These are phyloP conservation scores for Etia nguti DNA, from an alignment of 2,113 vertebrate species.

Conservation along the genomic window DNA sequence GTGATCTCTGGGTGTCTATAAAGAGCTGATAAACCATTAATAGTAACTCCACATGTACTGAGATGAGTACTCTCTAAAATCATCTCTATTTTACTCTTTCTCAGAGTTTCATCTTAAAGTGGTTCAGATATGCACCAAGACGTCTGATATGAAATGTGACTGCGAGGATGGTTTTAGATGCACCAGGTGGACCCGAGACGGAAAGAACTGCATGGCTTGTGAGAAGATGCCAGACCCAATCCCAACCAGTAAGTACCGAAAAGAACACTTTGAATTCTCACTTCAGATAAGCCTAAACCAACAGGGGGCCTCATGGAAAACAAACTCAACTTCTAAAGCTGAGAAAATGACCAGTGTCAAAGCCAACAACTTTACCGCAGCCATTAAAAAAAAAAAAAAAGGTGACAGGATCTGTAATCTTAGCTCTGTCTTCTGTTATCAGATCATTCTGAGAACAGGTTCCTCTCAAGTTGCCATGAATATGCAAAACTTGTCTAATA, in stretches of 20 bases:
- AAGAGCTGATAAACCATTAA: background rate
- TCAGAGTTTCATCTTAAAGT: slow-evolving; percentile 42
- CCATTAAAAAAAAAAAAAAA: background rate
- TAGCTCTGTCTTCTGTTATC: background rate
- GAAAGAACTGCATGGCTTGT: slow-evolving; percentile 27
- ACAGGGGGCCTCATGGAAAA: background rate
- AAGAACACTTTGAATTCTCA: background rate
- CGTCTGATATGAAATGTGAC: slow-evolving; percentile 12
- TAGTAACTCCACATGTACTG: background rate
- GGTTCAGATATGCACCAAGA: slow-evolving; percentile 24
- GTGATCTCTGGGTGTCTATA: background rate
- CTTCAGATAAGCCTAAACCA: background rate
- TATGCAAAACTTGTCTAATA: background rate
- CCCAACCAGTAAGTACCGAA: slow-evolving; percentile 18
- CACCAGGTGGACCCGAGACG: accelerated
- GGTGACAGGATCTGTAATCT: accelerated
- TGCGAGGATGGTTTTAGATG: slow-evolving; percentile 47
- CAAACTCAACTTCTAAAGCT: background rate
- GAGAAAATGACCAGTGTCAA: background rate
- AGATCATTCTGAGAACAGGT: background rate
- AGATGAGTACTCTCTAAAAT: background rate
- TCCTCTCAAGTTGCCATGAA: background rate
- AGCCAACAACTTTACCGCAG: background rate
- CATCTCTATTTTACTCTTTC: background rate
- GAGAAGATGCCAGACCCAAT: background rate